These are phyloP conservation scores for Callyntrura sp. DNA, from an alignment of 2,888 invertebrate species.

Conservation along the genomic window DNA sequence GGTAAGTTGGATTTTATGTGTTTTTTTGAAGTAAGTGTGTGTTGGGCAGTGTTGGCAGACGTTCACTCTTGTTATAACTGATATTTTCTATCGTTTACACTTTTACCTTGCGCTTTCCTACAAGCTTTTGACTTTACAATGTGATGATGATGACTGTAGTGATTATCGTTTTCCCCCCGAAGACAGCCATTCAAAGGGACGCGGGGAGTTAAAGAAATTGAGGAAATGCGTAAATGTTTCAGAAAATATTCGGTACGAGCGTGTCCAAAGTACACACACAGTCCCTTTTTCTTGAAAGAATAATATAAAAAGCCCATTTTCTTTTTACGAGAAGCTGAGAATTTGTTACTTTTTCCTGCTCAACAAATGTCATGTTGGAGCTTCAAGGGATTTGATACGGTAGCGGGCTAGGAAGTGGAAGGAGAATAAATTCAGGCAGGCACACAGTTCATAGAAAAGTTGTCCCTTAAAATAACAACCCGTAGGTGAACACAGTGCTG, in stretches of 20 bases:
- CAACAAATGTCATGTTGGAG: slow-evolving; percentile 69
- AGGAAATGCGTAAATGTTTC: slow-evolving; percentile 62
- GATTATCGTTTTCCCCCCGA: slow-evolving; percentile 62
- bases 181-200: slow-evolving; percentile 13
- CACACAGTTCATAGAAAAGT: background rate
- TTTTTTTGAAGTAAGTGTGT: slow-evolving; percentile 33
- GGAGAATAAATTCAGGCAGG: too few relatives aligned
- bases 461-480: slow-evolving; percentile 65
- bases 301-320: slow-evolving; percentile 48
- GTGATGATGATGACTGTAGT: slow-evolving; percentile 62
- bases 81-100: slow-evolving; percentile 26
- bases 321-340: slow-evolving; percentile 14
- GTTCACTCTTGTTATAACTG: slow-evolving; percentile 29
- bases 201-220: slow-evolving; percentile 36
- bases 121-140: slow-evolving; percentile 44
- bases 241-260: slow-evolving; percentile 44
- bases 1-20: slow-evolving; percentile 23
- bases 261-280: slow-evolving; percentile 58
- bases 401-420: slow-evolving; percentile 39
- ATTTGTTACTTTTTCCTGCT: slow-evolving; percentile 56
- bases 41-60: slow-evolving; percentile 53
- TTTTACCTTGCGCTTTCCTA: slow-evolving; percentile 21
- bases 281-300: slow-evolving; percentile 46
- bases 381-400: slow-evolving; percentile 73
- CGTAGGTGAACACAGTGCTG: background rate